A percentile compares a stretch with the other conserved stretches of the same genome.
Conservation (phyloP, 2,113 vertebrate species). For the Fregata magnificens region DNA sequence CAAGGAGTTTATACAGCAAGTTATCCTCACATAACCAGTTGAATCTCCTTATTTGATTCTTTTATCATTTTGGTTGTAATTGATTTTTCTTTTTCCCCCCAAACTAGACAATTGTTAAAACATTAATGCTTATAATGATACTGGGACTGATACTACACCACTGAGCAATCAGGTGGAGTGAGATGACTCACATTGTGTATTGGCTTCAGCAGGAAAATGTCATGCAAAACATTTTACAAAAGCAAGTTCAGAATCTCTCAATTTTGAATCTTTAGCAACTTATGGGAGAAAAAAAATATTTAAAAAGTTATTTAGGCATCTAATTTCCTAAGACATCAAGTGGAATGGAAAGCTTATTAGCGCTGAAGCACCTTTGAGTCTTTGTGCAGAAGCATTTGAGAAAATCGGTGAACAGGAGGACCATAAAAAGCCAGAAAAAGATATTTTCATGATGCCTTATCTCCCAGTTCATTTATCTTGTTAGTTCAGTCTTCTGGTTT, state of each 20-base stretch:
- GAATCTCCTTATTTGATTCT: neutral
- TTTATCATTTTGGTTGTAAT: neutral
- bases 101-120: neutral
- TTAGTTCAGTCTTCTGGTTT: neutral
- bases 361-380: neutral
- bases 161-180: neutral
- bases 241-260: neutral
- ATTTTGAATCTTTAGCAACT: neutral
- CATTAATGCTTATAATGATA: neutral
- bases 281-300: neutral
- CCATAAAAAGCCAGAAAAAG: neutral
- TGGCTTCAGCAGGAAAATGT: neutral
- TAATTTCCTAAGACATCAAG: neutral
- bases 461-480: neutral
- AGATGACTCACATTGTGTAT: neutral
- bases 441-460: neutral
- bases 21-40: neutral
- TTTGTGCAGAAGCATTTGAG: neutral
- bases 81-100: neutral
- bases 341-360: neutral
- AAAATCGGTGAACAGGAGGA: neutral
- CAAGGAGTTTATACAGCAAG: neutral
- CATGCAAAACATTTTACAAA: neutral
- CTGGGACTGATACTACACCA: neutral
- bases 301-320: neutral